Base-by-base conservation (phyloP, 2,888 invertebrate species). In the Pseudoips prasinana region DNA sequence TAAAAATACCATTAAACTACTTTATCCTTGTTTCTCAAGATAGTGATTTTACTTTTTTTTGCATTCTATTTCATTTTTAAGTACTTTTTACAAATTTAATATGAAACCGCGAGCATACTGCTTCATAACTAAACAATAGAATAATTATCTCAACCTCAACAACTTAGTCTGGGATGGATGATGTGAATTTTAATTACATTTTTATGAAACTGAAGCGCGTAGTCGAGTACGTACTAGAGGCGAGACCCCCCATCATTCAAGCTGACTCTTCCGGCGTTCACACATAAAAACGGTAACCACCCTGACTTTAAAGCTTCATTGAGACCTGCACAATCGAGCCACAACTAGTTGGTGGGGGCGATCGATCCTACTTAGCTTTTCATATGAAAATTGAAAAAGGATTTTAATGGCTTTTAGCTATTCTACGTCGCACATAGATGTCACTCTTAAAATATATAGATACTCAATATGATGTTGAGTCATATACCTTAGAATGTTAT, bases 131-230 rank as follows among this genome's bases (percentile, higher is more conserved):
- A 61, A 72, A 79, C 79, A 79, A 78, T 72, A 58, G 64, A 66
- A 74, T 77, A 78, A 78, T 79, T 75, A 74, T 71, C 59, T 64
- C 53, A 51, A 47, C 56, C 67, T 63, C 67, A 64, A 45, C 54
- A 63, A 61, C 63, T 64, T 49, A 61, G 60, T 64, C 41, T 37
- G 52, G 58, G 59, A 61, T 49, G 74, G 75, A 76, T 72, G 75
- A 78, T 71, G 74, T 77, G 77, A 79, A 80, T 84, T 85, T 85
- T 86, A 84, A 86, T 84, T 84, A 81, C 78, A 82, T 84, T 83
- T 84, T 84, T 84, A 81, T 76, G 78, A 80, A 80, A 80, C 74
- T 72, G 73, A 73, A 81, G 74, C 75, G 67, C 67, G 56, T 63
- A 65, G 67, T 79, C 66, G 68, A 81, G 79, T 79, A 80, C 76